phyloP scores from a whole-genome alignment of 2,113 vertebrate species.

The Corvus cornix region DNA sequence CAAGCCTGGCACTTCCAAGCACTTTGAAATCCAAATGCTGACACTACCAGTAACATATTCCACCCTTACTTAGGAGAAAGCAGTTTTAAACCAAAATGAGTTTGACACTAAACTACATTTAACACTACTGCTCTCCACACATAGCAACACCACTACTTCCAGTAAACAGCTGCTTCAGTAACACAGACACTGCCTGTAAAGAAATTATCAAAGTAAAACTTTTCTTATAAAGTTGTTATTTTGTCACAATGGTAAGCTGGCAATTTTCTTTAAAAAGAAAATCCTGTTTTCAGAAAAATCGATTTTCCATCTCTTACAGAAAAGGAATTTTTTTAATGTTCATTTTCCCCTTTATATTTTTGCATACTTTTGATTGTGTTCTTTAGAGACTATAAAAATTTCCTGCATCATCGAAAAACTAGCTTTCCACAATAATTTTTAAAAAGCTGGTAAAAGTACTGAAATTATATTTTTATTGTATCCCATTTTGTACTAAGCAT shows the following conservation, averaged over 20 bases:
- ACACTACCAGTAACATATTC: not conserved
- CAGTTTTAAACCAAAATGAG: not conserved
- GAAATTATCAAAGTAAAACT: conserved; percentile 2
- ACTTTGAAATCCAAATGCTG: conserved; percentile 31
- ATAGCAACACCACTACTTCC: not conserved
- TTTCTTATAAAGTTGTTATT: conserved; percentile 21
- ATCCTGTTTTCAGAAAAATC: conserved; percentile 17
- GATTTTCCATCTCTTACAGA: not conserved
- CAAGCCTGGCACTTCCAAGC: not conserved
- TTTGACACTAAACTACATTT: conserved; percentile 12
- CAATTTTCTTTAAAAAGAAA: conserved; percentile 44
- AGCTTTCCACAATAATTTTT: not conserved
- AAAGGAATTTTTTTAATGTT: conserved; percentile 9
- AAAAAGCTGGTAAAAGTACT: not conserved
- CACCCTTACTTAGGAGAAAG: conserved; percentile 17
- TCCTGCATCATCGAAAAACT: not conserved
- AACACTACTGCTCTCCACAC: not conserved
- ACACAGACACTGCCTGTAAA: conserved; percentile 9
- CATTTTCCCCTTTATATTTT: not conserved
- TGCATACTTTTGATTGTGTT: not conserved
- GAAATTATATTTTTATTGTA: not conserved
- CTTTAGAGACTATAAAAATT: not conserved
- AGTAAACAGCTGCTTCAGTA: conserved; percentile 22
- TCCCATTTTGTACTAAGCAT: not conserved
- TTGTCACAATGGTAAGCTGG: conserved; percentile 26